phyloP scores from a whole-genome alignment of 2,797 vertebrate species.

The Ptychobarbus kaznakovi region DNA sequence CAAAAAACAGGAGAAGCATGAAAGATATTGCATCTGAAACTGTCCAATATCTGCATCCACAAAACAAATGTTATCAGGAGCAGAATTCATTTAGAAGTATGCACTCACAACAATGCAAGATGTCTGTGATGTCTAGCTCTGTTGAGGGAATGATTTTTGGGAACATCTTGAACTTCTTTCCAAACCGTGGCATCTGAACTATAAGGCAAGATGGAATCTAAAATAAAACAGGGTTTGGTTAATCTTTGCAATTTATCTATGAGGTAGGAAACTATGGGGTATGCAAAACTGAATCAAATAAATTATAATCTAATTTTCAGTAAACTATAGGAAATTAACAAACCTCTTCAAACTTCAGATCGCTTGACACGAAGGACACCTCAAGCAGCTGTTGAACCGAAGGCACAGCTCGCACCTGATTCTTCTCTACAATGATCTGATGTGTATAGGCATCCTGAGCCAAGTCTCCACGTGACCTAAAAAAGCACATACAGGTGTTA shows the following conservation, averaged over 20 bases:
- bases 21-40: conserved; percentile 5
- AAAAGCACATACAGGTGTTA: conserved; percentile 8
- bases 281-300: background rate
- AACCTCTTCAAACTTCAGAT: conserved; percentile 83
- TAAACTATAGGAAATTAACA: conserved; percentile 26
- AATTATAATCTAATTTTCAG: background rate
- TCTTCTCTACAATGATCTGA: conserved; percentile 83
- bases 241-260: background rate
- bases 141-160: conserved; percentile 81
- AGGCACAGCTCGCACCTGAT: conserved; percentile 73
- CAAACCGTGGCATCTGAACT: conserved; percentile 86
- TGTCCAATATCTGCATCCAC: conserved; percentile 6
- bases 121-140: conserved; percentile 82
- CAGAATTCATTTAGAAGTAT: conserved; percentile 30
- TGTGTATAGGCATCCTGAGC: conserved; percentile 80
- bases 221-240: background rate
- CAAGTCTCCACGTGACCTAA: conserved; percentile 72
- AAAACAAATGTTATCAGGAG: conserved; percentile 22
- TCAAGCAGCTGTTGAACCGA: conserved; percentile 83
- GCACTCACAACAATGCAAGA: conserved; percentile 80
- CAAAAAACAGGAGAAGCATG: conserved; percentile 21
- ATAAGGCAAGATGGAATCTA: conserved; percentile 82
- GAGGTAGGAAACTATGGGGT: background rate
- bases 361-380: conserved; percentile 78
- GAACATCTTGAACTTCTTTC: conserved; percentile 86